phyloP scores from a whole-genome alignment of 2,797 vertebrate species.

The Eremophila alpestris region DNA sequence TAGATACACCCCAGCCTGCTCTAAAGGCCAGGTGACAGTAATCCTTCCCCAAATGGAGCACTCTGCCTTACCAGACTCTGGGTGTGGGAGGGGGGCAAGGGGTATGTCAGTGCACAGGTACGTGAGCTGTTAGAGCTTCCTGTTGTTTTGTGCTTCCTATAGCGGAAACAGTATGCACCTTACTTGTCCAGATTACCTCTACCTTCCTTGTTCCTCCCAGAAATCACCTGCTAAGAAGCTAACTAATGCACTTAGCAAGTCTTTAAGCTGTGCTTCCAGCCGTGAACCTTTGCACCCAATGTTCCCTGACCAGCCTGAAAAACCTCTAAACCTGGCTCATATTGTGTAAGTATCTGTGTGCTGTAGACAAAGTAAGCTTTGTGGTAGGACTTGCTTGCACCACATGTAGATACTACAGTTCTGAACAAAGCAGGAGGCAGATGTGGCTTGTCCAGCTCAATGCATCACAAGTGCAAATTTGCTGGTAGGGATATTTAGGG shows the following conservation, averaged over 20 bases:
- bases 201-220: conserved; percentile 79
- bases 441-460: neutral
- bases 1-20: neutral
- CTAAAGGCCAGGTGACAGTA: neutral
- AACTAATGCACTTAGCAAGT: conserved; percentile 96
- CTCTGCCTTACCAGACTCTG: neutral
- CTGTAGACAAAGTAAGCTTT: neutral
- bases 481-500: neutral
- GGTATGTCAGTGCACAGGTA: neutral
- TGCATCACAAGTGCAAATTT: neutral
- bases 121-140: conserved; percentile 9
- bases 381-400: neutral
- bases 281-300: conserved; percentile 93
- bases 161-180: conserved; percentile 53
- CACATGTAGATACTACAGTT: neutral
- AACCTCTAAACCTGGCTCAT: conserved; percentile 95
- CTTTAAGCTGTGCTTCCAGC: conserved; percentile 96
- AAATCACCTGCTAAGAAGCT: conserved; percentile 99
- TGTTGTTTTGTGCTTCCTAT: conserved; percentile 46
- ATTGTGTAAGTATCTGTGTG: conserved; percentile 88
- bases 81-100: neutral
- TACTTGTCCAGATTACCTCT: conserved; percentile 67
- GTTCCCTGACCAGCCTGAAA: conserved; percentile 94
- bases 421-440: neutral
- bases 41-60: neutral